These are phyloP conservation scores for Acanthochromis polyacanthus DNA, from an alignment of 2,113 vertebrate genomes.

Conservation along the genomic window DNA sequence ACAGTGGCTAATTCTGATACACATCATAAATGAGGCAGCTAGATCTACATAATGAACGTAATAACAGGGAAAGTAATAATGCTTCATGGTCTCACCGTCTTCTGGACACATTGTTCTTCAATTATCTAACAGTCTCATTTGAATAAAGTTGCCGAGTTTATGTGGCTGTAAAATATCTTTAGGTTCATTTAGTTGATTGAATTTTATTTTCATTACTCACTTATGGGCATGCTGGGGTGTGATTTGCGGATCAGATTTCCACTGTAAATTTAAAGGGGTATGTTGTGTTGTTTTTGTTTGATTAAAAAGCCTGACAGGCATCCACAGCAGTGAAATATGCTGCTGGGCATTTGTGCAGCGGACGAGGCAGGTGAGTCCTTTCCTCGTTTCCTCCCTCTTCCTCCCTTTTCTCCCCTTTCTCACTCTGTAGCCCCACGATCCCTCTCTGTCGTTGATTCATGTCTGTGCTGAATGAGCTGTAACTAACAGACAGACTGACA, in stretches of 20 bases:
- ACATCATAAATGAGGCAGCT: not conserved
- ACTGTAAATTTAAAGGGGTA: constrained; percentile 12
- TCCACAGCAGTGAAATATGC: constrained; percentile 30
- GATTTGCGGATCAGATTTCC: constrained; percentile 5
- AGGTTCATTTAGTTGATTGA: constrained; percentile 49
- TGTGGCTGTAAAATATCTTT: constrained; percentile 22
- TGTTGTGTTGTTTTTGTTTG: constrained; percentile 29
- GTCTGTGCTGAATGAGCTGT: constrained; percentile 46
- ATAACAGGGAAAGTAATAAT: constrained; percentile 14
- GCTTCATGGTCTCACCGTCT: constrained; percentile 22
- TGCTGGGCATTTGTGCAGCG: not conserved
- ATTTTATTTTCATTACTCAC: constrained; percentile 18
- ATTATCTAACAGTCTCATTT: constrained; percentile 38
- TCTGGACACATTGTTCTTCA: constrained; percentile 1
- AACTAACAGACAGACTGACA: constrained; percentile 48
- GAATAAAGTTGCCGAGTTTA: constrained; percentile 20
- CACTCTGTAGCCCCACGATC: not conserved
- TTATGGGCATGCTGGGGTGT: constrained; percentile 1
- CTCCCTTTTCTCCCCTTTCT: not conserved
- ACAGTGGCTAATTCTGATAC: not conserved
- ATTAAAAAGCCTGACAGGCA: constrained; percentile 41
- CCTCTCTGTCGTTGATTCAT: constrained; percentile 8
- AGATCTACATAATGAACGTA: constrained; percentile 19
- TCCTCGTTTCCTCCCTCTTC: not conserved
- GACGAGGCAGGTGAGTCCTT: constrained; percentile 20